Evolutionary conservation across 2,888 invertebrate genomes (phyloP), one percentile per base, ranked within the genome.

Genomic region (Busseola fusca): DNA sequence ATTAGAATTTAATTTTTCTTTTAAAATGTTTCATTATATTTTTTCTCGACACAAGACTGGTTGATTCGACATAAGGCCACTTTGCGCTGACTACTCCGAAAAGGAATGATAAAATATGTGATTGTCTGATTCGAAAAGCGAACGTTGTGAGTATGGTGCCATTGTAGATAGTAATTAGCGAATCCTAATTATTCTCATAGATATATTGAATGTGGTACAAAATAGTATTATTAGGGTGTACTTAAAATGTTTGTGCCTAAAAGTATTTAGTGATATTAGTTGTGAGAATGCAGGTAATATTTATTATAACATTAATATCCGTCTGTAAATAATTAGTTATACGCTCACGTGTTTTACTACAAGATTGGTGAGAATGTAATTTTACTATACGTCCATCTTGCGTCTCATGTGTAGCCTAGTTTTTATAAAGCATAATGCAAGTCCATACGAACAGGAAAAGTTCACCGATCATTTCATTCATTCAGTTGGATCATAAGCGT

Each of bases 211-310:
- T 79, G 40, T 80, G 76, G 81, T 87, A 86, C 87, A 87, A 87
- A 85, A 76, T 88, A 90, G 88, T 91, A 91, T 91, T 91, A 91
- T 87, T 88, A 89, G 85, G 42, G 76, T 83, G 90, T 92, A 92
- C 90, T 92, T 90, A 91, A 89, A 82, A 83, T 80, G 82, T 82
- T 81, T 82, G 87, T 87, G 88, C 86, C 85, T 84, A 80, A 81
- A 82, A 79, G 74, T 69, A 72, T 75, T 79, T 80, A 76, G 78
- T 83, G 82, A 80, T 83, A 82, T 80, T 76, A 74, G 71, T 74
- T 64, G 45, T 66, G 73, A 81, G 69, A 84, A 82, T 69, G 73
- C 64, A 80, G 30, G 74, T 65, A 81, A 76, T 83, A 82, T 81
- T 79, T 83, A 78, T 81, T 77, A 59, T 66, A 76, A 74, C 58